Percentiles rank a stretch among this genome's conserved stretches.
phyloP scores from a whole-genome alignment of 2,113 vertebrate species.

The Aegotheles bennettii region DNA sequence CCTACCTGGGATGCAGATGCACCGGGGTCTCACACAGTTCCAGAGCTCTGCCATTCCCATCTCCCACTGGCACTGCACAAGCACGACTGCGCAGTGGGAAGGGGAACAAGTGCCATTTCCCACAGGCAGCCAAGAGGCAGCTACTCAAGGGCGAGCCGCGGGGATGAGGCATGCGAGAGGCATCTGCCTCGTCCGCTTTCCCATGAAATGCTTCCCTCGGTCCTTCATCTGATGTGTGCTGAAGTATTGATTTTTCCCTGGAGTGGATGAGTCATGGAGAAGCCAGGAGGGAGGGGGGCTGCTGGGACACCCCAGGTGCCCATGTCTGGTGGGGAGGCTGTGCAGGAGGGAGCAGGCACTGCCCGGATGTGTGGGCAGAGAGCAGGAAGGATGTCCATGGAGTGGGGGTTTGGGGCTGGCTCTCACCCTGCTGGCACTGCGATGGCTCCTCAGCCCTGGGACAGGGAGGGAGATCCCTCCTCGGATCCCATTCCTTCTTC shows the following conservation, averaged over 20 bases:
- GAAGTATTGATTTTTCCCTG: slow-evolving; percentile 4
- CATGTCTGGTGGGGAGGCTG: accelerated
- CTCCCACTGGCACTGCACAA: accelerated
- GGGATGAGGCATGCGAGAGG: slow-evolving; percentile 38
- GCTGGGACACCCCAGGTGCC: not conserved
- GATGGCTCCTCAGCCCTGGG: not conserved
- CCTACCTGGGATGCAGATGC: accelerated
- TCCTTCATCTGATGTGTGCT: not conserved
- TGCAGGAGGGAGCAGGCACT: not conserved
- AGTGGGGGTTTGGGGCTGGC: not conserved
- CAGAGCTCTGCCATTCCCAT: not conserved
- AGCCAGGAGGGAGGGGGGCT: not conserved
- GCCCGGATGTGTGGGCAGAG: not conserved
- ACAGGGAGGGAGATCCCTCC: not conserved
- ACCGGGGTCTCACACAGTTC: not conserved
- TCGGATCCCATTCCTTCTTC: not conserved
- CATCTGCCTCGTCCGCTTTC: slow-evolving; percentile 1
- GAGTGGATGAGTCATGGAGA: slow-evolving; percentile 43
- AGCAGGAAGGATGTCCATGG: not conserved
- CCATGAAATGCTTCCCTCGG: not conserved
- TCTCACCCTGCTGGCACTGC: not conserved
- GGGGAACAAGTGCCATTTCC: slow-evolving; percentile 32
- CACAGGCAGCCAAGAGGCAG: not conserved
- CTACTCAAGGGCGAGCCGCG: not conserved
- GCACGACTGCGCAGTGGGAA: not conserved